Evolutionary conservation across 2,888 invertebrate genomes (phyloP), one percentile per base, ranked within the genome.

Genomic region (Andrena camellia): DNA sequence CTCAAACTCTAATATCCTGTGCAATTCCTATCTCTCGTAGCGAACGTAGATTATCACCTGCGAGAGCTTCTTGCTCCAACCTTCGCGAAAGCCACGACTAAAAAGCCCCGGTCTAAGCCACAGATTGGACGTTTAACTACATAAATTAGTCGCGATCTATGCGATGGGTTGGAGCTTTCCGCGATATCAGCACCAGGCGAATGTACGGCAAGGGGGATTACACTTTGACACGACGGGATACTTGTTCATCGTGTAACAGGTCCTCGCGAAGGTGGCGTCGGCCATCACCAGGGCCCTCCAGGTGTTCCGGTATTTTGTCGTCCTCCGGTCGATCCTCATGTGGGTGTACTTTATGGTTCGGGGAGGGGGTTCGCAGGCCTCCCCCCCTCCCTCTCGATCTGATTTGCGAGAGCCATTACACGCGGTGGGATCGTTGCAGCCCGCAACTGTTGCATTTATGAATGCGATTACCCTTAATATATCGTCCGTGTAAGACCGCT

Each of bases 401-500:
- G 86, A 85, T 88, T 88, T 87, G 83, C 84, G 83, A 84, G 77
- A 76, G 64, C 74, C 81, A 83, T 88, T 86, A 78, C 80, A 78
- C 78, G 77, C 72, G 71, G 68, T 54, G 69, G 74, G 81, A 72
- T 78, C 74, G 78, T 88, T 86, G 90, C 85, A 87, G 83, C 70
- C 70, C 86, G 88, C 90, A 89, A 90, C 88, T 86, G 89, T 90
- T 90, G 90, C 90, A 90, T 90, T 91, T 90, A 90, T 91, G 89
- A 91, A 90, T 90, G 87, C 88, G 88, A 90, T 90, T 90, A 88
- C 84, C 84, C 82, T 89, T 90, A 89, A 91, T 90, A 90, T 91
- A 90, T 91, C 85, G 88, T 76, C 59, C 79, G 79, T 85, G 76
- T 78, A 86, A 86, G 78, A 75, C 60, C 74, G 72, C 80, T 63